Base-by-base conservation (phyloP, 2,888 invertebrate species). In the Hydriomena furcata region DNA sequence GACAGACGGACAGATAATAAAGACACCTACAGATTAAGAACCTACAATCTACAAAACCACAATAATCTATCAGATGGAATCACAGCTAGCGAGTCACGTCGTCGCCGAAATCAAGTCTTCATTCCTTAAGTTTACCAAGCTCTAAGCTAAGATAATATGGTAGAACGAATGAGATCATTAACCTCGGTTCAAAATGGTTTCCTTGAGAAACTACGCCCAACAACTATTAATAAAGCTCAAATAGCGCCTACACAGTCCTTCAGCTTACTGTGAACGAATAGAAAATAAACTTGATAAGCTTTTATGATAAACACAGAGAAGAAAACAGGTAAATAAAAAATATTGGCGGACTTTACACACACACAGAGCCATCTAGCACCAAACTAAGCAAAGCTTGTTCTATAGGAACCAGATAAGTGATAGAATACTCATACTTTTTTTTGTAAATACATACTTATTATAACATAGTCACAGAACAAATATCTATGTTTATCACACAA, bases 211-310 rank as follows among this genome's bases (percentile, higher is more conserved):
- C 50, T 42, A 52, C 41, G 38, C 47, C 48, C 25, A 45, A 40
- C 28, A 55, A 51, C 55, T 57, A 53, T 53, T 48, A 54, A 51
- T 60, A 51, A 55, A 55, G 47, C 32, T 35, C 20, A 46, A 50
- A 49, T 36, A 46, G 10, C 55, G 48, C 57, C 55, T 57, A 60
- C 52, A 31, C 45, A 31, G 24, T 31, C 46, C 36, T 45, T 47
- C 48, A 51, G 36, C 43, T 54, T 27, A 34, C 59, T 52, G 30
- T 50, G 38, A 44, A 43, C 41, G 37, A 42, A n/a, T 47, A 37
- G 31, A 28, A 45, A 36, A 46, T 31, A 40, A 52, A 51, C 50
- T 51, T 50, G 37, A 36, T 45, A 49, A 46, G 13, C 10, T 17
- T 12, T 38, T 24, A 28, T 23, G 7, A 5, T 30, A 4, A 41